Conservation (phyloP, 1,140 invertebrate species). For the Probaryconus sp. region DNA sequence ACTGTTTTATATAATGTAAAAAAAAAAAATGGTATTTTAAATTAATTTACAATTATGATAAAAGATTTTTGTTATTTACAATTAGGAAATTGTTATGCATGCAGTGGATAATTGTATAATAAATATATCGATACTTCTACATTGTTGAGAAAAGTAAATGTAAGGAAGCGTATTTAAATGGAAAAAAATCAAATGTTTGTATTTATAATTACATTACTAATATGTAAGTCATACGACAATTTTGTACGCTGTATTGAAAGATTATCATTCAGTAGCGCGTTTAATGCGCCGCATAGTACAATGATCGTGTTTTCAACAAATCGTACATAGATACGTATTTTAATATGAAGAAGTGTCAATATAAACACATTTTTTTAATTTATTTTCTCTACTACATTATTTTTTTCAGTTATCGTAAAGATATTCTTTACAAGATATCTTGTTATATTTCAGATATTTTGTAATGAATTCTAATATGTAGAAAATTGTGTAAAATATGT, state of each 20-base stretch:
- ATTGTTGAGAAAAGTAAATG: no score
- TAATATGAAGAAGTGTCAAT: constrained; percentile 53
- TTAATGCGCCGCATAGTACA: constrained; percentile 14
- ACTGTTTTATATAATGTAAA: no score
- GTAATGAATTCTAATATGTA: constrained; percentile 53
- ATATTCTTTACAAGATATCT: constrained; percentile 31
- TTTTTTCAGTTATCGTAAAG: constrained; percentile 47
- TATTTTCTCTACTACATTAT: constrained; percentile 47
- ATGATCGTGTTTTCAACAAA: constrained; percentile 49
- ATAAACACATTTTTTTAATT: constrained; percentile 54
- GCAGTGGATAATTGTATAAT: no score
- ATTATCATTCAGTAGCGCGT: constrained; percentile 18
- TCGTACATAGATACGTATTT: constrained; percentile 56
- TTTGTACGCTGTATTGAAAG: constrained; percentile 51
- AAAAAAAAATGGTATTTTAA: no score
- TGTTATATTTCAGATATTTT: constrained; percentile 47
- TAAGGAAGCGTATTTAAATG: neutral
- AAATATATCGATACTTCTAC: no score
- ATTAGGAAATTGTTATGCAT: no score
- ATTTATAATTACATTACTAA: constrained; percentile 50
- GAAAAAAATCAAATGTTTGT: constrained; percentile 24
- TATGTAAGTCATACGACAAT: constrained; percentile 41
- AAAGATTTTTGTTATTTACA: no score
- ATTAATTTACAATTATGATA: no score
- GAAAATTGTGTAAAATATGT: constrained; percentile 57